A percentile compares a stretch with the other conserved stretches of the same genome.
Conservation (phyloP, 2,113 vertebrate genomes). For the Silurus meridionalis region DNA sequence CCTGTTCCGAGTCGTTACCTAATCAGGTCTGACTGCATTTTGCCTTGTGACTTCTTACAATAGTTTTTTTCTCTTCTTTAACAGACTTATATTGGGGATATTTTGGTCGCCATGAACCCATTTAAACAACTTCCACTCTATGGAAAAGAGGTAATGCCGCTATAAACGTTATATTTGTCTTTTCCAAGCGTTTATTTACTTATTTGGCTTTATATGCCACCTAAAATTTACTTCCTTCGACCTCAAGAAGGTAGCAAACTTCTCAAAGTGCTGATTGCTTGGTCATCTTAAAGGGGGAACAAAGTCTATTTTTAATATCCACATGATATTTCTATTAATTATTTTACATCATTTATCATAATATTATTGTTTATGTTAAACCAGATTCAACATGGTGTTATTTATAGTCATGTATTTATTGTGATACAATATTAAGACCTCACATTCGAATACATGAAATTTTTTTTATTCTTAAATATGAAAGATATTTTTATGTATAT, state of each 20-base stretch:
- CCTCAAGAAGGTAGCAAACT: not conserved
- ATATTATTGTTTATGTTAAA: too few species aligned
- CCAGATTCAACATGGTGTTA: too few species aligned
- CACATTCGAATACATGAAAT: too few species aligned
- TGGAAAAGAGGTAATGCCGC: constrained; percentile 60
- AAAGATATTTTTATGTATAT: too few species aligned
- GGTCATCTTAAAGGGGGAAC: too few species aligned
- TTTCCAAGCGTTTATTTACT: not conserved
- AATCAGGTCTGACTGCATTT: not conserved
- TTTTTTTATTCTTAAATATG: too few species aligned
- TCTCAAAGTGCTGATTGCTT: too few species aligned
- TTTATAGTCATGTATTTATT: too few species aligned
- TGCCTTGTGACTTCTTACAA: not conserved
- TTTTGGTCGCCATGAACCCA: constrained; percentile 71
- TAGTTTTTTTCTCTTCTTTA: not conserved
- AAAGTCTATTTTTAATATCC: too few species aligned
- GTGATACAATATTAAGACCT: too few species aligned
- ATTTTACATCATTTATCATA: too few species aligned
- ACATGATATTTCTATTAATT: too few species aligned
- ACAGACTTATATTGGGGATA: constrained; percentile 72
- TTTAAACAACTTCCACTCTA: constrained; percentile 71
- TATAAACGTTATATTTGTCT: not conserved
- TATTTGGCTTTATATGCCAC: not conserved
- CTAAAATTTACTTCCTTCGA: not conserved
- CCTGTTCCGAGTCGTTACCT: not conserved